Evolutionary conservation across 2,888 invertebrate species (phyloP), one percentile per base, ranked within the genome.

Genomic region (Ophraella communa): DNA sequence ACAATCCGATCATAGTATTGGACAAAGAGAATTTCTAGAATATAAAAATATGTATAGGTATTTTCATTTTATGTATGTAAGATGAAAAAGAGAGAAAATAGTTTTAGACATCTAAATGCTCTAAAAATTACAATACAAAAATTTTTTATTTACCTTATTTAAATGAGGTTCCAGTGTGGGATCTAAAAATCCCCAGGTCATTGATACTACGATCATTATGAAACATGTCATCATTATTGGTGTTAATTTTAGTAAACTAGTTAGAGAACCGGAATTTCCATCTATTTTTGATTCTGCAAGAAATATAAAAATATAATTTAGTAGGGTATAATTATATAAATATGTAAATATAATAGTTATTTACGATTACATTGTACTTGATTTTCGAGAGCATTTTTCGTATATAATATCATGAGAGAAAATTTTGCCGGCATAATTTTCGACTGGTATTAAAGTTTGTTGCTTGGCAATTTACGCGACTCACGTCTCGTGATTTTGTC

Each of bases 81-180:
- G 11, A 30, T n/a, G n/a, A 1, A 11, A 30, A 30, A 1, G 30
- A 11, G 30, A 4, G 8, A 30, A 10, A 30, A 30, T 1, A 30
- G 30, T 3, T 30, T 11, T 11, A 10, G 8, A 11, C 3, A 0
- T 11, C 1, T 30, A 2, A 30, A 3, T 30, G 27, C 7, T 10
- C 5, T 27, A 27, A 0, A 27, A 7, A 10, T n/a, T n/a, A n/a
- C n/a, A n/a, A n/a, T n/a, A 30, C 7, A 30, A 30, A 30, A 10
- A 2, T 30, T 2, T 3, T 0, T 30, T 24, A 8, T 51, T 66
- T 79, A 86, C 86, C 78, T 84, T 81, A 65, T 89, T 82, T 64
- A 92, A 79, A 80, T 91, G 91, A 1, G 90, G 90, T 75, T 92
- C 91, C 68, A 92, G 78, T 0, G 91, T 92, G 0, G 92, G 92